phyloP scores from a whole-genome alignment of 2,797 vertebrate species.

The Prunella strophiata region DNA sequence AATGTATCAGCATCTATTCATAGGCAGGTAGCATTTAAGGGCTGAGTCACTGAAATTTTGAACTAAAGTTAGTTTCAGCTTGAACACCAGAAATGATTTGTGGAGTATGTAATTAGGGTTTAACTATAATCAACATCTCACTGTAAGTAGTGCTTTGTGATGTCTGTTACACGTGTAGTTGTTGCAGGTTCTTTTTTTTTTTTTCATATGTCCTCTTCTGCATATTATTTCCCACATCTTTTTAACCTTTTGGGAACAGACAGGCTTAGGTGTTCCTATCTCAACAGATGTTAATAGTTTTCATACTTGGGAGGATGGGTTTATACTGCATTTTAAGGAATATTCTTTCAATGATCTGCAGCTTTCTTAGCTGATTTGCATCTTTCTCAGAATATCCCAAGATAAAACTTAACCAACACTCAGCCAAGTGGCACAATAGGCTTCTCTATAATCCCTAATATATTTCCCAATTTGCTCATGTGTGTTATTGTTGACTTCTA shows the following conservation, averaged over 20 bases:
- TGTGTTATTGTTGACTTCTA: neutral
- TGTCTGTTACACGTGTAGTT: slow-evolving; percentile 21
- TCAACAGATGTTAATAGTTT: neutral
- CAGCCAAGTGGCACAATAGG: neutral
- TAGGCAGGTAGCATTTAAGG: slow-evolving; percentile 56
- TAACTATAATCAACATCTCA: slow-evolving; percentile 55
- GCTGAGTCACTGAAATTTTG: slow-evolving; percentile 63
- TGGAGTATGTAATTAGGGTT: slow-evolving; percentile 67
- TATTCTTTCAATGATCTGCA: neutral
- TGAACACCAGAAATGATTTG: slow-evolving; percentile 68
- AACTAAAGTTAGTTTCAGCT: slow-evolving; percentile 66
- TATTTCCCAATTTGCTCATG: neutral
- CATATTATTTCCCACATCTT: neutral
- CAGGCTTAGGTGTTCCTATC: neutral
- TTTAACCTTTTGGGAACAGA: neutral
- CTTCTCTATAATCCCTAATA: neutral
- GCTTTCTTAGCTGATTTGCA: neutral
- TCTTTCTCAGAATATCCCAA: neutral
- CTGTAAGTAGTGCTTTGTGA: slow-evolving; percentile 36
- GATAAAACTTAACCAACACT: neutral
- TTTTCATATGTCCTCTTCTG: accelerated
- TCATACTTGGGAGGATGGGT: neutral
- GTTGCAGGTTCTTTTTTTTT: neutral
- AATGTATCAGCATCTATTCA: slow-evolving; percentile 32
- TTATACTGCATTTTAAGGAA: slow-evolving; percentile 2